Evolutionary conservation across 2,113 vertebrate species (phyloP), one percentile per base, ranked within the genome.

Genomic region (Myanophis thanlyinensis): DNA sequence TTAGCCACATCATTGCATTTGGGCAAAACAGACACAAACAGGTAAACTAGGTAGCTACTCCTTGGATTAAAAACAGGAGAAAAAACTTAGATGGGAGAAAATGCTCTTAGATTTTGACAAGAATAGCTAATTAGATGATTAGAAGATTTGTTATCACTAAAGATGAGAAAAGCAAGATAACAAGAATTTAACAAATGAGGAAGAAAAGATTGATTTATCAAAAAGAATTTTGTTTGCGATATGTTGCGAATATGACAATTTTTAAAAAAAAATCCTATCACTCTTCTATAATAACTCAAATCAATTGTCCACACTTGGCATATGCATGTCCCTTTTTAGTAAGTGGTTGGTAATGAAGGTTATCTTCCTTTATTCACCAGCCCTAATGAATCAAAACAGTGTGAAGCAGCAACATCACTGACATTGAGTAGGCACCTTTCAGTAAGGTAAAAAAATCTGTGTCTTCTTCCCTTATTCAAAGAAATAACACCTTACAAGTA

Each of bases 401-500:
- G 30, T 67, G 62, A 35, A 73, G n/a, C 12, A 67, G 30, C 30
- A 73, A 2, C 18, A 80, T 80, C 67, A 80, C 35, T 80, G n/a
- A 80, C 15, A 80, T 20, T 40, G 15, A 80, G 67, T 80, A 80
- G n/a, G n/a, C n/a, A 5, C 11, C 62, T n/a, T 67, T 67, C 30
- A 67, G 59, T 73, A 35, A 62, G 62, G 13, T 18, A 1, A 73
- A n/a, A 73, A 35, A 73, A 4, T 11, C 25, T 67, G 18, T 0
- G 13, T 80, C 67, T 2, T 80, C 15, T 80, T 40, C n/a, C 35
- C 35, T 80, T 80, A 80, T 53, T 88, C 53, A 49, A 92, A 89
- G 91, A 95, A 94, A 94, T 51, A 3, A 18, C 18, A 85, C 12
- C 9, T 84, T 89, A 40, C 89, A 53, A 90, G 62, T 62, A 94